Conservation (phyloP, 2,888 invertebrate genomes). For the Cancer borealis region DNA sequence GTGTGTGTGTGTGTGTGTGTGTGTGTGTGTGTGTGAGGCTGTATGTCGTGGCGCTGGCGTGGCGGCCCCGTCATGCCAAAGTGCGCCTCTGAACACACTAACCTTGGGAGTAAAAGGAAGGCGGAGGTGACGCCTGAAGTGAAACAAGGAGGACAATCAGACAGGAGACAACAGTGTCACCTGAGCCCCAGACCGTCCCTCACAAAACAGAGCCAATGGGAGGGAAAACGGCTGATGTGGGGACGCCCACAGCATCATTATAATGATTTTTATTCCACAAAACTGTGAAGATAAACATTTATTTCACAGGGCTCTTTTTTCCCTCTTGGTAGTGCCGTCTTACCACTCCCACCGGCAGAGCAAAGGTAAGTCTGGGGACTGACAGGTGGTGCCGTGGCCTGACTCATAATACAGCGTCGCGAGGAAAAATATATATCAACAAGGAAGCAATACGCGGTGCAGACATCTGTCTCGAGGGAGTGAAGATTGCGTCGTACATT, state of each 20-base stretch:
- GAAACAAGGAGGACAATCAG: constrained; percentile 51
- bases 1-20: constrained; percentile 53
- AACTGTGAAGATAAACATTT: not conserved
- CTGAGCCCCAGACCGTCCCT: constrained; percentile 45
- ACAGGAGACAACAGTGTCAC: constrained; percentile 5
- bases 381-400: constrained; percentile 30
- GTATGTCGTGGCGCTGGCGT: not conserved
- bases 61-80: not conserved
- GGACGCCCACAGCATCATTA: not conserved
- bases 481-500: not conserved
- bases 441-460: not conserved
- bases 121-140: constrained; percentile 50
- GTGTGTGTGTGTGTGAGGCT: constrained; percentile 31
- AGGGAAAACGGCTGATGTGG: not conserved
- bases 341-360: not conserved
- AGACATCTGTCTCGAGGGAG: not conserved
- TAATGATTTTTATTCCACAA: not conserved
- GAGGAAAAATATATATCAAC: constrained; percentile 4
- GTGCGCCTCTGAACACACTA: constrained; percentile 48
- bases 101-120: constrained; percentile 52
- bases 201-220: not conserved
- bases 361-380: not conserved
- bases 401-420: not conserved
- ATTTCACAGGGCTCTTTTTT: not conserved
- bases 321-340: not conserved